phyloP scores from a whole-genome alignment of 2,888 invertebrate genomes.

The Clistopyga incitator region DNA sequence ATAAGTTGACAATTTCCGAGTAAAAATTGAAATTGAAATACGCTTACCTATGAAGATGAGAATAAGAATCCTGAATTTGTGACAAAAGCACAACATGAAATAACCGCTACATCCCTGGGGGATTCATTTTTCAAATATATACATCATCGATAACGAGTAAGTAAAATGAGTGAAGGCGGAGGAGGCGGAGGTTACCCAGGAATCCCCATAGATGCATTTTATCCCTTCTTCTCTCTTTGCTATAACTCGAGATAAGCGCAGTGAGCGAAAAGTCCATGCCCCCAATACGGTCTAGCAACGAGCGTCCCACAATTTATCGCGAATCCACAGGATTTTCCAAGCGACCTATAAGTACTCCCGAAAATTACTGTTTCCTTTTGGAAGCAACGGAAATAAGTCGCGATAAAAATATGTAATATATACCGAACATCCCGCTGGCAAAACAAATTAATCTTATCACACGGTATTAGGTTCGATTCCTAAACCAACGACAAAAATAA shows the following conservation, averaged over 20 bases:
- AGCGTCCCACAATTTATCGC: constrained; percentile 38
- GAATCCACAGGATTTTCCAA: constrained; percentile 14
- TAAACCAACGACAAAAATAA: neutral
- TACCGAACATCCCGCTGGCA: neutral
- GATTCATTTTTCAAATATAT: neutral
- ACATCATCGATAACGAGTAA: neutral
- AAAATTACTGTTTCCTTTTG: constrained; percentile 8
- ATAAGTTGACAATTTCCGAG: neutral
- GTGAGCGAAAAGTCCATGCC: constrained; percentile 28
- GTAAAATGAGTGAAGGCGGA: neutral
- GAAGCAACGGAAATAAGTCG: neutral
- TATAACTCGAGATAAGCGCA: constrained; percentile 38
- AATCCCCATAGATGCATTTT: constrained; percentile 13
- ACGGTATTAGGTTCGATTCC: neutral
- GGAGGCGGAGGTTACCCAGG: neutral
- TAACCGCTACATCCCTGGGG: too few relatives aligned
- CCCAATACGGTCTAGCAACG: constrained; percentile 5
- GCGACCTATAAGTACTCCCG: constrained; percentile 26
- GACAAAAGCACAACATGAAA: too few relatives aligned
- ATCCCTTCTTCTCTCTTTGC: constrained; percentile 2
- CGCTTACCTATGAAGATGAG: neutral
- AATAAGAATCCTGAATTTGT: neutral
- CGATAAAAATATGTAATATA: neutral
- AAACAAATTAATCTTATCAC: neutral
- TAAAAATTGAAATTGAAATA: neutral